Evolutionary conservation across 2,797 vertebrate species (phyloP), one percentile per base, ranked within the genome.

Genomic region (Petrocephalus sullivani): DNA sequence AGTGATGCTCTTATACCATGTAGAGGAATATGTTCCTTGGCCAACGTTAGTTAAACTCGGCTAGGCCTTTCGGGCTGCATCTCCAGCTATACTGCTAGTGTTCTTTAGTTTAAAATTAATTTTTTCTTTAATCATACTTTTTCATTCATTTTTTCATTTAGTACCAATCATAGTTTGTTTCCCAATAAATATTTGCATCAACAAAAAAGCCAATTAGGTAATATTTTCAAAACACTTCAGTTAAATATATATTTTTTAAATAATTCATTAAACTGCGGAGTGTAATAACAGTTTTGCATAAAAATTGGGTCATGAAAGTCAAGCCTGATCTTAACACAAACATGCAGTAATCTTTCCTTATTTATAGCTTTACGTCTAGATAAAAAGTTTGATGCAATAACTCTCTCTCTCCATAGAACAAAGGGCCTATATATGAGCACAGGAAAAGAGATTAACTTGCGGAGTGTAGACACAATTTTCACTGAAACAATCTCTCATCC

Each of bases 391-490:
- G 56, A 16, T 57, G 4, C 23, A n/a, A 12, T 51, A 9, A 53
- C 81, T 85, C 23, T 41, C n/a, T 28, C 28, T 86, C 28, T 10
- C 57, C 33, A 6, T 46, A 86, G 85, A 86, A 60, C 28, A 86
- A 86, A 86, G 23, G 54, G 16, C 57, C 33, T 37, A 56, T 58
- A 19, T 58, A 10, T 46, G 19, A 37, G 85, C 14, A 37, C 21
- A 37, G 84, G 28, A 58, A 58, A 60, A 41, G 85, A 86, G 54
- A 86, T 46, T 58, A 58, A 86, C 85, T 86, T 86, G 19, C 21
- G 28, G 57, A 60, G 46, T 81, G 41, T 41, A 54, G 82, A 21
- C 51, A 53, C 33, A 12, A 53, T 84, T 84, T 84, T 84, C 82
- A 28, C 10, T 53, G 46, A n/a, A 84, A 23, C 82, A 56, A 84